phyloP scores from a whole-genome alignment of 2,888 invertebrate genomes.

The Sthenelais limicola region DNA sequence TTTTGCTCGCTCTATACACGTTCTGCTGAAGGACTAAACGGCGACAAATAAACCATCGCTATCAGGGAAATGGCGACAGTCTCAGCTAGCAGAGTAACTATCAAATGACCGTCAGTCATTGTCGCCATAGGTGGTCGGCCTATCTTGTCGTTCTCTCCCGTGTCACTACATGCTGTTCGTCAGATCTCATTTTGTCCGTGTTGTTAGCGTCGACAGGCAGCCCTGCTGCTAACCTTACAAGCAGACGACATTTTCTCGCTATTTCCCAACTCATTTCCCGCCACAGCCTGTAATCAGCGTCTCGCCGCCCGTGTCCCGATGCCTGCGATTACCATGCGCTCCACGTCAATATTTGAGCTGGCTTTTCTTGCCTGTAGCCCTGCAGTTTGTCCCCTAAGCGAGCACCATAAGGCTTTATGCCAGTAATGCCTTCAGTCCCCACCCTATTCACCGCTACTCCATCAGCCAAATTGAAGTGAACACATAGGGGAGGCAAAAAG shows the following conservation, averaged over 20 bases:
- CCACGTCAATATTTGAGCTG: slow-evolving; percentile 27
- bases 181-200: no score
- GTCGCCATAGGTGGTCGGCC: no score
- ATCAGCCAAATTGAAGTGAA: slow-evolving; percentile 5
- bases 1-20: no score
- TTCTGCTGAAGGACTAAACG: no score
- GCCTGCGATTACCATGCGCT: background rate
- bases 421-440: slow-evolving; percentile 18
- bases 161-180: no score
- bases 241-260: slow-evolving; percentile 12
- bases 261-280: slow-evolving; percentile 29
- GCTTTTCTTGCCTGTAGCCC: background rate
- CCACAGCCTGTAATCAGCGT: slow-evolving; percentile 10
- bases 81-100: no score
- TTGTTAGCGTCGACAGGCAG: no score
- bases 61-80: no score
- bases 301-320: background rate
- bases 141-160: no score
- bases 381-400: background rate
- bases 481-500: slow-evolving; percentile 9
- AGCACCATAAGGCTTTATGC: background rate
- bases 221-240: no score
- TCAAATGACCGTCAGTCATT: no score
- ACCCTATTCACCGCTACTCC: slow-evolving; percentile 14
- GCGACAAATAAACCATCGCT: no score